These are phyloP conservation scores for Anarrhichthys ocellatus DNA, from an alignment of 2,113 vertebrate genomes.

Conservation along the genomic window DNA sequence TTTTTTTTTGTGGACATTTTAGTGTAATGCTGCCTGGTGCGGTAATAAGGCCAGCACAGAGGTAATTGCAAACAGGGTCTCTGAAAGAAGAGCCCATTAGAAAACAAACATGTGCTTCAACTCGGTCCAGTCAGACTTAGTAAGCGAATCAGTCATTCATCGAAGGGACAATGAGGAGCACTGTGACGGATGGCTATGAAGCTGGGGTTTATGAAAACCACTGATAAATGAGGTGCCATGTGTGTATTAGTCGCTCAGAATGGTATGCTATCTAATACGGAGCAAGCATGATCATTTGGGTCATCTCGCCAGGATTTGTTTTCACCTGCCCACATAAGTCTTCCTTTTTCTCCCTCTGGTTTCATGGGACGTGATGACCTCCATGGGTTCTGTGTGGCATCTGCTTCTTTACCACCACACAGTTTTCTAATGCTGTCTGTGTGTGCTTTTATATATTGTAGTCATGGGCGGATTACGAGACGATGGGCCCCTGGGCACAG, in stretches of 20 bases:
- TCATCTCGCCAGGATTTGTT: slow-evolving; percentile 22
- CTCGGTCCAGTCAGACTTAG: slow-evolving; percentile 60
- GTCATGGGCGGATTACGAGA: too few species aligned
- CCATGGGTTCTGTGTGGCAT: slow-evolving; percentile 15
- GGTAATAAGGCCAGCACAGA: slow-evolving; percentile 64
- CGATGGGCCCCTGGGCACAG: too few species aligned
- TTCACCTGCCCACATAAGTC: slow-evolving; percentile 26
- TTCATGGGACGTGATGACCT: background rate
- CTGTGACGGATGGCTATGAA: slow-evolving; percentile 45
- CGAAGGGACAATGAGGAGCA: slow-evolving; percentile 37
- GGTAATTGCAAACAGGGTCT: slow-evolving; percentile 74
- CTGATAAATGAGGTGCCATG: slow-evolving; percentile 61
- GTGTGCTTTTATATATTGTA: background rate
- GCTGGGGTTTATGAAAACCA: slow-evolving; percentile 42
- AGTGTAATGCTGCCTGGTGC: slow-evolving; percentile 73
- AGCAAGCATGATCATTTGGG: slow-evolving; percentile 34
- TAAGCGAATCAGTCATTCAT: slow-evolving; percentile 57
- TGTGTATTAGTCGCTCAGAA: slow-evolving; percentile 20
- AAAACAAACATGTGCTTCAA: slow-evolving; percentile 78
- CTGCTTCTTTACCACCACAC: slow-evolving; percentile 9
- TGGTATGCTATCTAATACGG: slow-evolving; percentile 30
- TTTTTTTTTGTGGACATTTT: slow-evolving; percentile 61
- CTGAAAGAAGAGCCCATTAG: slow-evolving; percentile 70
- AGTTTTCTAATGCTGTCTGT: background rate
- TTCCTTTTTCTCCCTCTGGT: background rate